phyloP scores from a whole-genome alignment of 2,113 vertebrate species.

The Neogale vison region DNA sequence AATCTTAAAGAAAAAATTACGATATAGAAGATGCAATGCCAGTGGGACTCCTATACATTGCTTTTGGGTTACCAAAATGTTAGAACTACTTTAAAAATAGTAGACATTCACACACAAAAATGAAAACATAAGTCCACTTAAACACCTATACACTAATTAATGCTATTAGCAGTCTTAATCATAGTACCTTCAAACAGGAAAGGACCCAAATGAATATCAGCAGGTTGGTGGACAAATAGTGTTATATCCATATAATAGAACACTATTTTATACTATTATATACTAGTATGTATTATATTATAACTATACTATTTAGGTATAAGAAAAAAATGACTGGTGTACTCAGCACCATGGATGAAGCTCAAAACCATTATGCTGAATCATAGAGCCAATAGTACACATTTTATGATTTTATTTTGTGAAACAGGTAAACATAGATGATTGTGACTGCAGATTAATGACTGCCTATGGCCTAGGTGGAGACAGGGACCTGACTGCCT shows the following conservation, averaged over 20 bases:
- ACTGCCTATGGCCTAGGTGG: background rate
- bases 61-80: background rate
- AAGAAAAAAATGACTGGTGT: background rate
- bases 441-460: background rate
- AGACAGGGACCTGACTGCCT: background rate
- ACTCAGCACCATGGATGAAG: background rate
- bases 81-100: background rate
- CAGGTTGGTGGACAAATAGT: background rate
- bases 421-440: background rate
- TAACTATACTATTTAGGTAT: background rate
- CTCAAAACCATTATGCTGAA: background rate
- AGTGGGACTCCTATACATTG: background rate
- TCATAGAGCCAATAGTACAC: background rate
- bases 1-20: no score
- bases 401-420: background rate
- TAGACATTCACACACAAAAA: background rate
- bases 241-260: background rate
- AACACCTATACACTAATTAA: background rate
- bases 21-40: background rate
- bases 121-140: background rate
- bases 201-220: background rate
- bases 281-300: background rate
- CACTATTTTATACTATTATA: background rate
- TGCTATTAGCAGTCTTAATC: background rate
- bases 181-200: background rate